phyloP scores from a whole-genome alignment of 2,113 vertebrate genomes.

The Jaculus jaculus region DNA sequence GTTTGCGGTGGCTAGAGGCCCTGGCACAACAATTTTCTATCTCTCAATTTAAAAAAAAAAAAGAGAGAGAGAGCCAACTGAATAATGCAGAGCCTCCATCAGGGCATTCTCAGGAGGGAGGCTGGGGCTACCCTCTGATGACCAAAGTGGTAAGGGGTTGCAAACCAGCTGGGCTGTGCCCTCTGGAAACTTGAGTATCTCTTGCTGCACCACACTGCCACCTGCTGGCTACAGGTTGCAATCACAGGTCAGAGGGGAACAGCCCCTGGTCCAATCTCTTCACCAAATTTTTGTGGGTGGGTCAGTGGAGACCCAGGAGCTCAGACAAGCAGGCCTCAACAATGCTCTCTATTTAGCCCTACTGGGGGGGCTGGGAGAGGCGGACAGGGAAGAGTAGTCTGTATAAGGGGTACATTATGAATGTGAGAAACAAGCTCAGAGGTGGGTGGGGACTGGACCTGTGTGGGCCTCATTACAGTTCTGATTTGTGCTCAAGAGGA shows the following conservation, averaged over 20 bases:
- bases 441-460: neutral
- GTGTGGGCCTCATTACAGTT: neutral
- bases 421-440: neutral
- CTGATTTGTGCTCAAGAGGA: neutral
- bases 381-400: neutral
- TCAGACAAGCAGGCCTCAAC: neutral
- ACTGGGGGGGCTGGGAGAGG: neutral
- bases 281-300: neutral
- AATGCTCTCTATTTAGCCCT: neutral
- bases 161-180: neutral
- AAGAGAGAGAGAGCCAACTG: neutral
- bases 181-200: neutral
- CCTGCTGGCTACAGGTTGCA: conserved; percentile 61
- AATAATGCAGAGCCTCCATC: neutral
- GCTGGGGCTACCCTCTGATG: neutral
- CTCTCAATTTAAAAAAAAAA: neutral
- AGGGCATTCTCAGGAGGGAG: neutral
- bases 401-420: neutral
- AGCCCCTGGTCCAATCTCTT: neutral
- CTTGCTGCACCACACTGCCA: conserved; percentile 66
- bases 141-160: neutral
- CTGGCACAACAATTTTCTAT: too few species aligned
- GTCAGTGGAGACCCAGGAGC: neutral
- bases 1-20: too few species aligned
- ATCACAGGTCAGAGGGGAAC: neutral